These are phyloP conservation scores for Limnothrissa miodon DNA, from an alignment of 2,113 vertebrate species.

Conservation along the genomic window DNA sequence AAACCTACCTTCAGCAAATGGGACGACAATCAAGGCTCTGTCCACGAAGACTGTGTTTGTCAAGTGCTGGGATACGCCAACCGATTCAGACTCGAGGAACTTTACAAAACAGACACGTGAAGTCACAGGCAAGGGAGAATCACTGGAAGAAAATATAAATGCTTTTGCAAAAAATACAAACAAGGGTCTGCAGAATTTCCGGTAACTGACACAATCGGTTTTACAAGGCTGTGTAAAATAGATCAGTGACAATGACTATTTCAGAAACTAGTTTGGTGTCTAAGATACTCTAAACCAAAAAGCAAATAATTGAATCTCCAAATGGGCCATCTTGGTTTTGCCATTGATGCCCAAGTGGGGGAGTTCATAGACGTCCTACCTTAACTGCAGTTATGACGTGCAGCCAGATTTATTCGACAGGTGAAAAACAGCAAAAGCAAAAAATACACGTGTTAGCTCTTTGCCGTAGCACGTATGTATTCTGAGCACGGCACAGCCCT, in stretches of 20 bases:
- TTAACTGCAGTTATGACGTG: conserved; percentile 53
- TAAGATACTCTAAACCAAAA: background rate
- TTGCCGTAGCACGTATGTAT: conserved; percentile 20
- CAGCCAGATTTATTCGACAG: conserved; percentile 58
- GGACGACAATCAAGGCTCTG: conserved; percentile 98
- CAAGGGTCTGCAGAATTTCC: conserved; percentile 32
- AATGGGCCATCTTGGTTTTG: conserved; percentile 37
- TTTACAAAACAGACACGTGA: conserved; percentile 99
- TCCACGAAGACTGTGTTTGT: conserved; percentile 99
- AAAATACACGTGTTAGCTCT: conserved; percentile 56
- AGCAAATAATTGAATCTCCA: background rate
- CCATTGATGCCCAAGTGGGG: conserved; percentile 31
- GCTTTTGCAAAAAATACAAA: conserved; percentile 75
- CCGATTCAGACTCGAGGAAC: conserved; percentile 96
- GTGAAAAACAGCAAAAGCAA: conserved; percentile 63
- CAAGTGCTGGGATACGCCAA: conserved; percentile 97
- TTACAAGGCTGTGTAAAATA: conserved; percentile 3
- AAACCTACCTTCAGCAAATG: conserved; percentile 91
- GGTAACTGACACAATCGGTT: background rate
- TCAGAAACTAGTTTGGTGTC: background rate
- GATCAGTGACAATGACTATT: background rate
- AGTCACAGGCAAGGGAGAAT: conserved; percentile 98
- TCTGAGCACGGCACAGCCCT: background rate
- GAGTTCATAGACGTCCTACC: conserved; percentile 57
- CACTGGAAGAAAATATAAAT: conserved; percentile 85